Evolutionary conservation across 1,140 invertebrate genomes (phyloP).

Genomic region (Glossosoma conforme): DNA sequence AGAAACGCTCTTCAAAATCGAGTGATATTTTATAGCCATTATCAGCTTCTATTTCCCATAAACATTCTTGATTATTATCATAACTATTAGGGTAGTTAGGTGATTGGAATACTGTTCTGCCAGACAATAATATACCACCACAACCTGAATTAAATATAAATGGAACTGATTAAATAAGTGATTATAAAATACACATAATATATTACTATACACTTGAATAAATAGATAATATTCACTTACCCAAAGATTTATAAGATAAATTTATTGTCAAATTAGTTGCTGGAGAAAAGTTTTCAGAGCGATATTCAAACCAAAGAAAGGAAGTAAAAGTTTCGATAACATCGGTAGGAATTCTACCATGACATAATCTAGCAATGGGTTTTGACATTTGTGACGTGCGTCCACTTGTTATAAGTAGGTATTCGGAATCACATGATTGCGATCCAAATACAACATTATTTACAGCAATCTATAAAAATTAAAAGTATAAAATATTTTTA

Average conservation of each 20-base stretch:
- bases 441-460: constrained; percentile 1
- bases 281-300: constrained; percentile 12
- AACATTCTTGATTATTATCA: constrained; percentile 70
- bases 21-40: constrained; percentile 66
- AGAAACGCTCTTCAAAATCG: constrained; percentile 65
- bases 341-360: background rate
- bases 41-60: constrained; percentile 65
- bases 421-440: constrained; percentile 13
- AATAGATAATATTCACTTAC: constrained; percentile 8
- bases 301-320: constrained; percentile 15
- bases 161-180: background rate
- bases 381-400: background rate
- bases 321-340: background rate
- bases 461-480: constrained; percentile 1
- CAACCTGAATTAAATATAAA: constrained; percentile 16
- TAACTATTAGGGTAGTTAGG: constrained; percentile 60
- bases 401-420: constrained; percentile 6
- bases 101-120: constrained; percentile 43
- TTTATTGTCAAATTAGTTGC: constrained; percentile 8
- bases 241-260: background rate
- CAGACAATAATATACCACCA: constrained; percentile 9
- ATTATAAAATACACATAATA: constrained; percentile 7
- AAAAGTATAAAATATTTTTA: background rate
- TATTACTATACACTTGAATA: constrained; percentile 1
- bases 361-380: constrained; percentile 2